Conservation (phyloP, 1,140 invertebrate species). For the Anagrus nilaparvatae region DNA sequence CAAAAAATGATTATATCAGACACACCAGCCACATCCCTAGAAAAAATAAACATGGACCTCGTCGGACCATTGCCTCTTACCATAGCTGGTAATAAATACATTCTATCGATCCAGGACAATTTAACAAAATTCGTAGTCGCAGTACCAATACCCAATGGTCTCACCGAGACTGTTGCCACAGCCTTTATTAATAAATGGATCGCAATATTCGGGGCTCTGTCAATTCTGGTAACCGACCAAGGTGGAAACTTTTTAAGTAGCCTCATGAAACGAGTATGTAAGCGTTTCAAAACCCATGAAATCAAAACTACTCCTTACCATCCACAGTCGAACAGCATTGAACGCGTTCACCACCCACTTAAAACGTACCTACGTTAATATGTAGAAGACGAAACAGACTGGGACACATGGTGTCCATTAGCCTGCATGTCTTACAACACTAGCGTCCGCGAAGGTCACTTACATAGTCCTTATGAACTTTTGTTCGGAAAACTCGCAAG, state of each 20-base stretch:
- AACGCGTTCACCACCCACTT: conserved; percentile 21
- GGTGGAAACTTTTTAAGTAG: conserved; percentile 1
- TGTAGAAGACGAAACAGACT: conserved; percentile 20
- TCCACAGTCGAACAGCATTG: conserved; percentile 13
- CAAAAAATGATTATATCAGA: conserved; percentile 2
- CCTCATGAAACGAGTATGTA: background rate
- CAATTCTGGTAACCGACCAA: conserved; percentile 10
- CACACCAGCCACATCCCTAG: conserved; percentile 1
- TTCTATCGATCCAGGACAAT: conserved; percentile 6
- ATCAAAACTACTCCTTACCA: conserved; percentile 4
- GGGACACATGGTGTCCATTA: conserved; percentile 24
- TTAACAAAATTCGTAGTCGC: conserved; percentile 11
- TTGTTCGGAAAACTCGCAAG: conserved; percentile 8
- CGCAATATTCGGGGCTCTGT: conserved; percentile 5
- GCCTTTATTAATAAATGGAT: conserved; percentile 5
- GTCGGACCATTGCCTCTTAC: conserved; percentile 5
- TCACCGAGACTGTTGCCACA: background rate
- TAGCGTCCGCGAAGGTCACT: conserved; percentile 18
- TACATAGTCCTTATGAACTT: conserved; percentile 2
- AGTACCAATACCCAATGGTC: background rate
- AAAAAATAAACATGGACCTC: conserved; percentile 10
- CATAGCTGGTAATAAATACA: background rate
- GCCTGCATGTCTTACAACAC: conserved; percentile 16
- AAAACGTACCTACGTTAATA: conserved; percentile 21
- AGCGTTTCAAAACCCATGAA: conserved; percentile 12